Percentiles rank a stretch among this genome's conserved stretches.
These are phyloP conservation scores for Takifugu flavidus DNA, from an alignment of 2,113 vertebrate species.

Conservation along the genomic window DNA sequence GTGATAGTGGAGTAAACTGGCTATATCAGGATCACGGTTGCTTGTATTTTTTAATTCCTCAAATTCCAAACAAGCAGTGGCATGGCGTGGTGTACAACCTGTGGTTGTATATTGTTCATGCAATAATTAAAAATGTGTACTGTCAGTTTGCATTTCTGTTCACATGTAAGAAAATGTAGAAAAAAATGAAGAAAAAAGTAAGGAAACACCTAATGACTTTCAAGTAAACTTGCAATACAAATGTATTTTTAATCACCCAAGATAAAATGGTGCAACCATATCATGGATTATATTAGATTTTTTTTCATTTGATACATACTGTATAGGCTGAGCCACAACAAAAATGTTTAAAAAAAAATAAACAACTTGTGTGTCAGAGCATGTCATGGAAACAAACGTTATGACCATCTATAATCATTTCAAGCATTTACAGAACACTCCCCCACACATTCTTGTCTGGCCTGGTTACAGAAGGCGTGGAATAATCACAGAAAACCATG, in stretches of 20 bases:
- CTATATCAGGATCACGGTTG: too few relatives aligned
- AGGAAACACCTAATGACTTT: background rate
- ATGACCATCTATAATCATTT: constrained; percentile 49
- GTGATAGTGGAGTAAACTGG: too few relatives aligned
- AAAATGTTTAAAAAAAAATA: too few relatives aligned
- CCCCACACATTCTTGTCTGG: constrained; percentile 22
- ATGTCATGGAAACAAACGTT: constrained; percentile 16
- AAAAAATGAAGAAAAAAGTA: background rate
- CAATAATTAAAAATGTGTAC: background rate
- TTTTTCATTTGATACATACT: background rate
- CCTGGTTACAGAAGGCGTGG: constrained; percentile 12
- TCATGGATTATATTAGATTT: constrained; percentile 5
- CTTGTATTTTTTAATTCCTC: too few relatives aligned
- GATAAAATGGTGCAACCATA: background rate
- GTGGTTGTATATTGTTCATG: too few relatives aligned
- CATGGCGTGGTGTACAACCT: too few relatives aligned
- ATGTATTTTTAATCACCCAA: constrained; percentile 21
- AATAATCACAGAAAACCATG: constrained; percentile 17
- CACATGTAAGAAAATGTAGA: background rate
- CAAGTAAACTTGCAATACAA: constrained; percentile 1
- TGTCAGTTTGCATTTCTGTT: background rate
- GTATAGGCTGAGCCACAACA: too few relatives aligned
- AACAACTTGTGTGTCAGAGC: constrained; percentile 22
- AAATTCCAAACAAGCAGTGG: too few relatives aligned
- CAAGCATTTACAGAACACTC: constrained; percentile 40